Evolutionary conservation across 2,113 vertebrate species (phyloP).

Genomic region (Tragelaphus buxtoni): DNA sequence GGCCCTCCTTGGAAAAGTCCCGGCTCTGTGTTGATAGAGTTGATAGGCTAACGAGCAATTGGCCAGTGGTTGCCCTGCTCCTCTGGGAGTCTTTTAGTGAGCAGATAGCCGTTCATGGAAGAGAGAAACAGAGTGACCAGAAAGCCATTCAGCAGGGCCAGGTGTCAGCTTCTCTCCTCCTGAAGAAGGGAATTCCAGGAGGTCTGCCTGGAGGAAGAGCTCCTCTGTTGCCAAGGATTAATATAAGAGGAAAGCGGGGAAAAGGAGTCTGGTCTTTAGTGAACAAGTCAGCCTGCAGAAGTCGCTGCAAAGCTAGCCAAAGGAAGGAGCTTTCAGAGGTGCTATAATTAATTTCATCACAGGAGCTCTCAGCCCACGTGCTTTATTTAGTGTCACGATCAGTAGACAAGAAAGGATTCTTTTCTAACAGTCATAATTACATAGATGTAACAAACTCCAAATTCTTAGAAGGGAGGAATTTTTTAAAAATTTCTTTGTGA

Average conservation of each 20-base stretch:
- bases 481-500: background rate
- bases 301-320: background rate
- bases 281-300: background rate
- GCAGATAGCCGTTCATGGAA: background rate
- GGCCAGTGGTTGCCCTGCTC: background rate
- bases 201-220: background rate
- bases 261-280: background rate
- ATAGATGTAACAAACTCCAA: background rate
- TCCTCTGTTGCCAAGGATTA: background rate
- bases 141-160: background rate
- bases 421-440: background rate
- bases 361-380: rapidly evolving
- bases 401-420: background rate
- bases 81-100: background rate
- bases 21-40: background rate
- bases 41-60: background rate
- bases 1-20: background rate
- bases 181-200: background rate
- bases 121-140: background rate
- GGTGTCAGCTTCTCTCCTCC: background rate
- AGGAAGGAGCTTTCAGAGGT: background rate
- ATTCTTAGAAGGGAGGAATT: background rate
- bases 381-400: background rate
- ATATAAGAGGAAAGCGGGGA: background rate
- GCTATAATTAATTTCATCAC: background rate